These are phyloP conservation scores for Falcunculus frontatus DNA, from an alignment of 2,113 vertebrate genomes.

Conservation along the genomic window DNA sequence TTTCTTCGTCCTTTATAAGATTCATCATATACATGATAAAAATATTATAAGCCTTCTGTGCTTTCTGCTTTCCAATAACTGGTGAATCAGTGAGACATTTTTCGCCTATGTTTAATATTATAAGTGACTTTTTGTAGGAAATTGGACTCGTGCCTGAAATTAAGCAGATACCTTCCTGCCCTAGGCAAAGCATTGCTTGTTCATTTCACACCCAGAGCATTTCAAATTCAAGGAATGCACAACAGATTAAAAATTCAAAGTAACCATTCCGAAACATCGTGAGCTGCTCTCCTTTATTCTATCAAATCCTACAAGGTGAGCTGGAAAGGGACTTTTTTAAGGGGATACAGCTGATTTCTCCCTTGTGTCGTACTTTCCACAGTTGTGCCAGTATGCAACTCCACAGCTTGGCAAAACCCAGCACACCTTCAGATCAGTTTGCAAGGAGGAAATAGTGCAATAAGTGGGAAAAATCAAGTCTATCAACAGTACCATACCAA, in stretches of 20 bases:
- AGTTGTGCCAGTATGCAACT: neutral
- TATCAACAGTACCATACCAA: neutral
- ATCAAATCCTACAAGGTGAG: neutral
- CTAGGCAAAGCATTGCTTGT: neutral
- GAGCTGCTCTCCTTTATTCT: neutral
- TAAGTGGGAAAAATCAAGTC: neutral
- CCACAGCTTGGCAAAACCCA: neutral
- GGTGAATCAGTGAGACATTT: neutral
- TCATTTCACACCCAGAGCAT: neutral
- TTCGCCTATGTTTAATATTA: neutral
- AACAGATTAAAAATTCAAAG: neutral
- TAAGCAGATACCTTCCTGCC: neutral
- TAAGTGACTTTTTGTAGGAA: neutral
- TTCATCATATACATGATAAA: neutral
- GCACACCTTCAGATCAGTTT: accelerated
- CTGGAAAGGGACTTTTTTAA: neutral
- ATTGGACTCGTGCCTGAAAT: neutral
- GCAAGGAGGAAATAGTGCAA: neutral
- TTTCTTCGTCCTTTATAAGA: neutral
- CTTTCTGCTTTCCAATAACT: neutral
- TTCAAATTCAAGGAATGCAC: neutral
- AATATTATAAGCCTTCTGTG: neutral
- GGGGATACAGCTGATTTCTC: neutral
- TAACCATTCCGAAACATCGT: neutral
- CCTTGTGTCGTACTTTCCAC: neutral